phyloP scores from a whole-genome alignment of 23 tunicate genomes.

The Phallusia fumigata region DNA sequence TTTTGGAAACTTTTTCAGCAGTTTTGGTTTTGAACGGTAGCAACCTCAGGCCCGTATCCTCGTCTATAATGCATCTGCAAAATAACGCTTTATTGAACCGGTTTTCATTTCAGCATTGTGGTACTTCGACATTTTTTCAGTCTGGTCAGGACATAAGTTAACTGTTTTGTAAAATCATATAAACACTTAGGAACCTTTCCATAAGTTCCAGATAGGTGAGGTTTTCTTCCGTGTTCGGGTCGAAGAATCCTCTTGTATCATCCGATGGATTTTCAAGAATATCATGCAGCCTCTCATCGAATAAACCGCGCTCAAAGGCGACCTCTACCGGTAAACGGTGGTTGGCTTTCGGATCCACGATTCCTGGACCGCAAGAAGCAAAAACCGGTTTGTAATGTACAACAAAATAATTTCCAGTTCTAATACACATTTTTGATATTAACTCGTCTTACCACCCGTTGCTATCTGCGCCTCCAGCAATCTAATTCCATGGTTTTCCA shows the following conservation, averaged over 20 bases:
- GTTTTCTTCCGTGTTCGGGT: slow-evolving; percentile 98
- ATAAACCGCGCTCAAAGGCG: slow-evolving; percentile 92
- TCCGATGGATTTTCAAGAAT: slow-evolving; percentile 89
- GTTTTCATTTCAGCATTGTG: too few species aligned
- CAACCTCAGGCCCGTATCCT: slow-evolving; percentile 70
- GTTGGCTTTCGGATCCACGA: slow-evolving; percentile 95
- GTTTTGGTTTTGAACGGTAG: slow-evolving; percentile 40
- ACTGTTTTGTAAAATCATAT: too few species aligned
- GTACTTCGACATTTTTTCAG: too few species aligned
- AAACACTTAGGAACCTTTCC: too few species aligned
- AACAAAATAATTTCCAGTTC: too few species aligned
- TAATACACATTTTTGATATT: too few species aligned
- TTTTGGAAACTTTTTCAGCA: neutral
- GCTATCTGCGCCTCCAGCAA: slow-evolving; percentile 83
- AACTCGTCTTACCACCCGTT: slow-evolving; percentile 83
- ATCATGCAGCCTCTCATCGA: slow-evolving; percentile 78
- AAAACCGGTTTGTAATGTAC: too few species aligned
- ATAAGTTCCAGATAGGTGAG: slow-evolving; percentile 90
- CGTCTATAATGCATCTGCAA: slow-evolving; percentile 72
- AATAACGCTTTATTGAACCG: too few species aligned
- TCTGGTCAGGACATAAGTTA: too few species aligned
- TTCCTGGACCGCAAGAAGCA: slow-evolving; percentile 36
- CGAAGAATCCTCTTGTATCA: slow-evolving; percentile 96
- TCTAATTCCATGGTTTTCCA: slow-evolving; percentile 77
- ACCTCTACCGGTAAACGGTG: slow-evolving; percentile 98